phyloP scores from a whole-genome alignment of 1,140 invertebrate species.

The Plutomurus gul region DNA sequence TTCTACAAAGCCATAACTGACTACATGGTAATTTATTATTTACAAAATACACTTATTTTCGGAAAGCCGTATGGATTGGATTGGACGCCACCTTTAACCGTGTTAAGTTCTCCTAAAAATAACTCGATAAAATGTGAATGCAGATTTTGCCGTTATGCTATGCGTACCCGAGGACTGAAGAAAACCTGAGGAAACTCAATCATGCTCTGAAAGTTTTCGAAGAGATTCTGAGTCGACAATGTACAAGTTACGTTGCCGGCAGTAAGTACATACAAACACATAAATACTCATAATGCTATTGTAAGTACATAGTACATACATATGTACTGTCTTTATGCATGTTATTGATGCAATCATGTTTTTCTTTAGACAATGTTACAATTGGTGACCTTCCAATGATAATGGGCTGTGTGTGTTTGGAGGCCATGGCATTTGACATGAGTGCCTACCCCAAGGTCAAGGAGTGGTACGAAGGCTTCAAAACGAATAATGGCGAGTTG shows the following conservation, averaged over 20 bases:
- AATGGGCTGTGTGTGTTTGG: constrained; percentile 71
- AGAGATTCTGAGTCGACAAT: constrained; percentile 65
- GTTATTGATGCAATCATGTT: not conserved
- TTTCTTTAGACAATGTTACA: constrained; percentile 65
- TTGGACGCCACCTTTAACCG: too few relatives aligned
- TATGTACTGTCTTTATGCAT: not conserved
- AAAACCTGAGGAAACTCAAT: constrained; percentile 68
- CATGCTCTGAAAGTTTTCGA: constrained; percentile 70
- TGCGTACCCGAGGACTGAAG: constrained; percentile 68
- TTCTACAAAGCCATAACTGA: constrained; percentile 73
- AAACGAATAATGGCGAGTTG: constrained; percentile 38
- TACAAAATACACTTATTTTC: not conserved
- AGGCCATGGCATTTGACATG: constrained; percentile 69
- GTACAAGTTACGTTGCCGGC: constrained; percentile 68
- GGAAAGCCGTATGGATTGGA: not conserved
- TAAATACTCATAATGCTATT: not conserved
- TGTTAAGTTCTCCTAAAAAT: not conserved
- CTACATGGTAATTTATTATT: constrained; percentile 62
- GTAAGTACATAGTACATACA: not conserved
- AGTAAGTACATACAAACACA: constrained; percentile 55
- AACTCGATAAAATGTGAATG: constrained; percentile 49
- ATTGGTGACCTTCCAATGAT: constrained; percentile 74
- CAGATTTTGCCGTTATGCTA: constrained; percentile 74
- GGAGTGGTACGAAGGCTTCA: constrained; percentile 48
- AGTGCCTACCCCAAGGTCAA: constrained; percentile 60